These are phyloP conservation scores for Todiramphus saurophagus DNA, from an alignment of 2,113 vertebrate species.

Conservation along the genomic window DNA sequence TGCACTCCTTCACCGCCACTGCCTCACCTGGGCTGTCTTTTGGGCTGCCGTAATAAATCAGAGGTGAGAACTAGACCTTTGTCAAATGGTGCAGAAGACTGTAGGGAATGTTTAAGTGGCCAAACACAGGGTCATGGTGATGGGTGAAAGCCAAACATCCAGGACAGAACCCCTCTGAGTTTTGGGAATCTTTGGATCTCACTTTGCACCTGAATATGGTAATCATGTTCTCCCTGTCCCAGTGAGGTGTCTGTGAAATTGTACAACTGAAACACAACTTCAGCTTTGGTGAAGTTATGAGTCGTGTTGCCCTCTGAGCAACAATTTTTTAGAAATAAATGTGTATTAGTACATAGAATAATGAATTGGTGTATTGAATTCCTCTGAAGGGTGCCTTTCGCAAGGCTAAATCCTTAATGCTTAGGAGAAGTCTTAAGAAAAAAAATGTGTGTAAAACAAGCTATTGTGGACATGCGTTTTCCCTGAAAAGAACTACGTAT, in stretches of 20 bases:
- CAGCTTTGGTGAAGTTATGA: not conserved
- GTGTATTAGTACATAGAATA: not conserved
- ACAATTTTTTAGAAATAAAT: not conserved
- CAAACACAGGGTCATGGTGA: not conserved
- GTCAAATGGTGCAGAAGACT: not conserved
- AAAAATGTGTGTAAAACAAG: not conserved
- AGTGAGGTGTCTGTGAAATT: accelerated
- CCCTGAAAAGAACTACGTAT: not conserved
- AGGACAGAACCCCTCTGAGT: not conserved
- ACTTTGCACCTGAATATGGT: accelerated
- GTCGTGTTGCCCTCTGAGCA: not conserved
- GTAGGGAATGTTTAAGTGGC: not conserved
- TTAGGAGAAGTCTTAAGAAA: not conserved
- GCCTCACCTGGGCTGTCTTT: not conserved
- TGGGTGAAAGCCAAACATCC: not conserved
- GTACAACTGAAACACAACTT: not conserved
- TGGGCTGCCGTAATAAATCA: not conserved
- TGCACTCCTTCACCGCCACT: accelerated
- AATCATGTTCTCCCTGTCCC: not conserved
- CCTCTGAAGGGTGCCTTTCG: not conserved
- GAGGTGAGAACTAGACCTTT: not conserved
- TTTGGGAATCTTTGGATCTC: not conserved
- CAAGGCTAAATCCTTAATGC: not conserved
- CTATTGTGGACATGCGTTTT: not conserved
- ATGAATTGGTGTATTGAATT: not conserved